Percentiles rank a stretch among this genome's conserved stretches.
Conservation (phyloP, 1,140 invertebrate species). For the Aporrectodea caliginosa region DNA sequence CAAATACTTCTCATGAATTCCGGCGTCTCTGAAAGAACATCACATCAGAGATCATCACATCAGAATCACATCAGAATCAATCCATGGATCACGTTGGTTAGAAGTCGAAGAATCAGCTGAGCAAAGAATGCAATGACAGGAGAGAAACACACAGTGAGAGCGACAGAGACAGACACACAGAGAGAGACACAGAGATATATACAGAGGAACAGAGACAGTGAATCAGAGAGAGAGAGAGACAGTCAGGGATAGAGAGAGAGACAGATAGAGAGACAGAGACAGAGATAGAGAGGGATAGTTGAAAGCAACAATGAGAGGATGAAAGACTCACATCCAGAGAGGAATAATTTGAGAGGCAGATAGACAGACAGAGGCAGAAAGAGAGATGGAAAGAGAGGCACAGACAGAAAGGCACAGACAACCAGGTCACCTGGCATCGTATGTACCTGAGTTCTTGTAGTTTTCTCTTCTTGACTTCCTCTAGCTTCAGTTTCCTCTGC, state of each 20-base stretch:
- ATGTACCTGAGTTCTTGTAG: constrained; percentile 53
- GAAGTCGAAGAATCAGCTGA: neutral
- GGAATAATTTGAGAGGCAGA: neutral
- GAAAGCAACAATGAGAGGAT: neutral
- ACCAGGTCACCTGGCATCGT: no score
- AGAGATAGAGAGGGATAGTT: neutral
- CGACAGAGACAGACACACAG: neutral
- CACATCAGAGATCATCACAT: no score
- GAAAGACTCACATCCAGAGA: neutral
- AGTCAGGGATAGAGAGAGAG: neutral
- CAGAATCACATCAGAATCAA: neutral
- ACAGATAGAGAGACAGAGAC: neutral
- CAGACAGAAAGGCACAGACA: neutral
- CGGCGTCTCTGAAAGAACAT: constrained; percentile 11
- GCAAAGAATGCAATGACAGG: neutral
- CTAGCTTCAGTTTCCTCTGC: constrained; percentile 47
- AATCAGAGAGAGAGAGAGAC: neutral
- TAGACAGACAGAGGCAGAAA: neutral
- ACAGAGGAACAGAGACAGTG: no score
- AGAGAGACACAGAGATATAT: constrained; percentile 1
- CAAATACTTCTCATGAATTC: constrained; percentile 20
- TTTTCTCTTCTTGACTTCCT: constrained; percentile 56
- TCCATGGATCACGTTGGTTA: neutral
- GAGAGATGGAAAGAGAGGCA: neutral
- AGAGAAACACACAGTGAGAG: neutral